Base-by-base conservation (phyloP, 2,113 vertebrate genomes). In the Pachyramphus minor region DNA sequence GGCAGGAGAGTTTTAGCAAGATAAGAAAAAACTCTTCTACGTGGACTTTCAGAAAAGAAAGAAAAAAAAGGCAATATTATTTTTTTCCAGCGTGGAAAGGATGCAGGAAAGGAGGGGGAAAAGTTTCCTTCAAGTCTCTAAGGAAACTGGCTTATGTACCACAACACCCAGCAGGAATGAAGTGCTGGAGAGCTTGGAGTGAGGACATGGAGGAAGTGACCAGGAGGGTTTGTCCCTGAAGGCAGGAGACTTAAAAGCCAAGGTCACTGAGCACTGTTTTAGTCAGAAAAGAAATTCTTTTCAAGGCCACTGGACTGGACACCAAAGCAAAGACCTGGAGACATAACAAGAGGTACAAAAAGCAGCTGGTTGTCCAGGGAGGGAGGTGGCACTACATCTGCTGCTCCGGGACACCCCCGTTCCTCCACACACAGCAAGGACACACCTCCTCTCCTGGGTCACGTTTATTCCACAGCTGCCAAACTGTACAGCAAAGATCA, bases 1-100 rank as follows among this genome's bases (percentile, higher is more conserved):
- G 94, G 94, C 77, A 85, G 90, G 82, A 94, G 79, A 95, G 79
- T 96, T 98, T 93, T 45, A 93, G 74, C 93, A 77, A 97, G 78
- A 97, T 97, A 95, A 91, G 74, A 97, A 95, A 95, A 90, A 90
- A 94, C 69, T 94, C 39, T 90, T 92, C 89, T 79, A 37, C 71
- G 42, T 87, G 87, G 91, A 93, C 63, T 93, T 96, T 83, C 59
- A 93, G 42, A 90, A 94, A 45, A n/a, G 28, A 14, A 93, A 90
- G 24, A 67, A 60, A 55, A 47, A 58, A 93, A 94, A 95, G 12
- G 10, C 79, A 86, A 7, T 31, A 50, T 56, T 71, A 42, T 95
- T 93, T 93, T 77, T 90, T 94, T 87, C 47, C 89, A 96, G 85
- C 42, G 64, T 28, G 89, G 60, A 96, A 95, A 97, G 79, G 78